These are phyloP conservation scores for Triplophysa siluroides DNA, from an alignment of 2,113 vertebrate genomes.

Conservation along the genomic window DNA sequence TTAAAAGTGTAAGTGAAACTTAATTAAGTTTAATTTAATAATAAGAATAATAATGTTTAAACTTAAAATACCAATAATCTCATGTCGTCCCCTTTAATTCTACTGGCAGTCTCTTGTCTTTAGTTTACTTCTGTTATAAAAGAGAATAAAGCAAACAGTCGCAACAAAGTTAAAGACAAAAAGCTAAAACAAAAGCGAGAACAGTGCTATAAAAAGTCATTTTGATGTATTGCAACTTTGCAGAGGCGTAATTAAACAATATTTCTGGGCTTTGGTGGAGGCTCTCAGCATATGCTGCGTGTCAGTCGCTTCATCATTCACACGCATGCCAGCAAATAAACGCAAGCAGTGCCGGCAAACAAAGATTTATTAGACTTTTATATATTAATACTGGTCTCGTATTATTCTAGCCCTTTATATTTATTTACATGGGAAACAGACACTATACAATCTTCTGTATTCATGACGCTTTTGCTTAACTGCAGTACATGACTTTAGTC, in stretches of 20 bases:
- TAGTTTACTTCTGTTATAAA: neutral
- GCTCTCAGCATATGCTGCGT: slow-evolving; percentile 62
- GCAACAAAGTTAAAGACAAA: slow-evolving; percentile 25
- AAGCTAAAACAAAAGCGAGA: slow-evolving; percentile 4
- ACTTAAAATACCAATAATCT: too few relatives aligned
- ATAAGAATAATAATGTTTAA: too few relatives aligned
- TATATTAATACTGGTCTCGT: slow-evolving; percentile 41
- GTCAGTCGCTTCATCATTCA: slow-evolving; percentile 66
- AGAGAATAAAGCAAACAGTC: slow-evolving; percentile 14
- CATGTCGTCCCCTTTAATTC: too few relatives aligned
- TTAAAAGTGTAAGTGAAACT: too few relatives aligned
- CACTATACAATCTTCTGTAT: neutral
- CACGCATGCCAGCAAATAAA: slow-evolving; percentile 62
- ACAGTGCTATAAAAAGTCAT: slow-evolving; percentile 10
- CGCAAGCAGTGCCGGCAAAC: slow-evolving; percentile 58
- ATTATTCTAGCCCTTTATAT: slow-evolving; percentile 38
- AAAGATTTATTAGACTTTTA: slow-evolving; percentile 64
- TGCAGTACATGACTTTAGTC: too few relatives aligned
- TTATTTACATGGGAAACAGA: slow-evolving; percentile 48
- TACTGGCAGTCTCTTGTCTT: neutral
- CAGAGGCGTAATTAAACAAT: slow-evolving; percentile 64
- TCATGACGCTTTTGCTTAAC: neutral
- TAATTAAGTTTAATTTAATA: too few relatives aligned
- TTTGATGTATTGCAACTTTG: slow-evolving; percentile 64
- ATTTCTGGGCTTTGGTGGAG: slow-evolving; percentile 54